phyloP scores from a whole-genome alignment of 2,888 invertebrate species.

The Blomia tropicalis region DNA sequence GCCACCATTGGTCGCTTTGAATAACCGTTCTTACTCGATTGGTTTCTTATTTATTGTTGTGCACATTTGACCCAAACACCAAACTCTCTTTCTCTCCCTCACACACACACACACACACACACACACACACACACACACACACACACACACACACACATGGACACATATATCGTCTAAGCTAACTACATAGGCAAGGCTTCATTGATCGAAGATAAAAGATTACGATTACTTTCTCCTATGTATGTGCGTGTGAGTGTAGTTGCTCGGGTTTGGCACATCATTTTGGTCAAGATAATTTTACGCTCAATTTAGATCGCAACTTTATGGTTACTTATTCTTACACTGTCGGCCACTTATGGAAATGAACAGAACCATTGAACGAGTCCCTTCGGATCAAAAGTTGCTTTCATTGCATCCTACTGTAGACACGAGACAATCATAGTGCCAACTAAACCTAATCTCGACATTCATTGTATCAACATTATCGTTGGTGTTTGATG shows the following conservation, averaged over 20 bases:
- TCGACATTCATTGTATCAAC: too few relatives aligned
- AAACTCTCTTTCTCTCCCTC: too few relatives aligned
- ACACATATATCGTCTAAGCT: too few relatives aligned
- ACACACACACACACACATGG: too few relatives aligned
- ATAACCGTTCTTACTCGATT: background rate
- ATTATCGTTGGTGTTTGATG: too few relatives aligned
- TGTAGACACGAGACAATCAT: too few relatives aligned
- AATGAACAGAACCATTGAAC: too few relatives aligned
- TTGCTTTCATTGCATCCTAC: too few relatives aligned
- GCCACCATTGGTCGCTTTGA: background rate
- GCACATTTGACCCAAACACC: background rate
- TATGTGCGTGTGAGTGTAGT: background rate
- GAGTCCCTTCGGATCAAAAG: too few relatives aligned
- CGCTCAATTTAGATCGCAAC: conserved; percentile 12
- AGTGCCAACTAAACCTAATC: too few relatives aligned
- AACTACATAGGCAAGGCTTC: background rate
- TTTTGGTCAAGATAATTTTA: conserved; percentile 12
- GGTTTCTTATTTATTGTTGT: background rate
- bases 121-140: too few relatives aligned
- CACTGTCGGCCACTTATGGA: background rate
- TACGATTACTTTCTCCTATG: background rate
- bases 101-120: too few relatives aligned
- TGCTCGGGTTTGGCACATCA: background rate
- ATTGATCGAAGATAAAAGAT: background rate
- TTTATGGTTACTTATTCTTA: background rate